Conservation (phyloP, 2,888 invertebrate species). For the Pheosia gnoma region DNA sequence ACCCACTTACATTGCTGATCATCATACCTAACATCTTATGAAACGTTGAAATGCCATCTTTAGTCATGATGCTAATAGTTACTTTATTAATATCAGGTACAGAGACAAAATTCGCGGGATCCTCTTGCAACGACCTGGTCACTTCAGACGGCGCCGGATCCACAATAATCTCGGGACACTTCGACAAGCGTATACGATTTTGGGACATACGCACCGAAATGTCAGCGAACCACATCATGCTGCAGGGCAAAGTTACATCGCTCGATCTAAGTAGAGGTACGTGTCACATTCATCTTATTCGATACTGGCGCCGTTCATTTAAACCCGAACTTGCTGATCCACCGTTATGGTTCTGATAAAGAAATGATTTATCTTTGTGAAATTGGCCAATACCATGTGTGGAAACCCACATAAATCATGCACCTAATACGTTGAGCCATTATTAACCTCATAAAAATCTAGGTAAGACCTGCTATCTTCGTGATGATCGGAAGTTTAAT, state of each 20-base stretch:
- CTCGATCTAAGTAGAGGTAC: conserved; percentile 95
- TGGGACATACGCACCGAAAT: conserved; percentile 97
- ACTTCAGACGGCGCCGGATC: conserved; percentile 94
- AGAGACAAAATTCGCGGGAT: conserved; percentile 97
- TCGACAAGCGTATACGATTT: conserved; percentile 97
- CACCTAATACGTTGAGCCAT: background rate
- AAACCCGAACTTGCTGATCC: background rate
- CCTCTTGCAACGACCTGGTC: conserved; percentile 98
- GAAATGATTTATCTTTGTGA: background rate
- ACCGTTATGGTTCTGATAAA: background rate
- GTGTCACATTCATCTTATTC: conserved; percentile 17
- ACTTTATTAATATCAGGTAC: conserved; percentile 83
- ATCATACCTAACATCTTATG: too few species aligned
- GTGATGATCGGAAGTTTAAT: background rate
- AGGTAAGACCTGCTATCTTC: background rate
- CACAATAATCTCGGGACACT: conserved; percentile 98
- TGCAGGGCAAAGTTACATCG: conserved; percentile 97
- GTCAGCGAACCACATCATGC: conserved; percentile 92
- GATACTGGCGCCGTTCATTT: background rate
- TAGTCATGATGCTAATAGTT: background rate
- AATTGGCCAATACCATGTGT: background rate
- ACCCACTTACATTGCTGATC: too few species aligned
- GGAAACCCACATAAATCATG: background rate
- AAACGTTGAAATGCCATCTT: background rate
- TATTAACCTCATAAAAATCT: background rate